Percentiles rank a stretch among this genome's conserved stretches.
phyloP scores from a whole-genome alignment of 2,888 invertebrate genomes.

The Drosophila mercatorum region DNA sequence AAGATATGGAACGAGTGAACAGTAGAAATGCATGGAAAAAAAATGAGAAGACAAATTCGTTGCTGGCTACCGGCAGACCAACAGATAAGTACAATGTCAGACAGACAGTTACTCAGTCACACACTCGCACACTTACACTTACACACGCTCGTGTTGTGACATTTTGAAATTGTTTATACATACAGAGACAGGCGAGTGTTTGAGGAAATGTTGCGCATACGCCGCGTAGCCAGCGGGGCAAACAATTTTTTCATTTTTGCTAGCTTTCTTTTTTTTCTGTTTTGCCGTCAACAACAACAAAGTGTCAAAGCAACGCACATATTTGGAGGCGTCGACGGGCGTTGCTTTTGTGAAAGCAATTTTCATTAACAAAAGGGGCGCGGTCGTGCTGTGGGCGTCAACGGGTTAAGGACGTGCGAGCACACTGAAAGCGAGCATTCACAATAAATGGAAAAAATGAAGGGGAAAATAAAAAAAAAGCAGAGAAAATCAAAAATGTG shows the following conservation, averaged over 20 bases:
- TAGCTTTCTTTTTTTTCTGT: not conserved
- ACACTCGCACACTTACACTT: not conserved
- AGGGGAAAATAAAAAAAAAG: not conserved
- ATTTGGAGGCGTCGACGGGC: constrained; percentile 68
- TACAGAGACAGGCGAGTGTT: constrained; percentile 22
- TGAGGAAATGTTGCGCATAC: constrained; percentile 60
- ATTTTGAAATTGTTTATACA: constrained; percentile 47
- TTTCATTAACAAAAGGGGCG: constrained; percentile 68
- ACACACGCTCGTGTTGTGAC: constrained; percentile 10
- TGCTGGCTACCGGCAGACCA: constrained; percentile 22
- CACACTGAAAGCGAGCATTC: constrained; percentile 36
- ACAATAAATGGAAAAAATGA: constrained; percentile 6
- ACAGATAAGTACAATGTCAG: constrained; percentile 50
- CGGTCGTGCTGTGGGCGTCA: constrained; percentile 35
- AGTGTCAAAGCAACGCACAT: constrained; percentile 65
- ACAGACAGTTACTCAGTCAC: constrained; percentile 38
- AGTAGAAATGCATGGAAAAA: constrained; percentile 11
- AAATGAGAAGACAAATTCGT: constrained; percentile 41
- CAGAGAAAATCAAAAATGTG: constrained; percentile 13
- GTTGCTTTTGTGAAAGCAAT: constrained; percentile 68
- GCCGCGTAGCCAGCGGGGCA: constrained; percentile 48
- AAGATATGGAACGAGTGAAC: constrained; percentile 2
- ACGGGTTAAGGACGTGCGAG: constrained; percentile 58
- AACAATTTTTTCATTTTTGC: constrained; percentile 15
- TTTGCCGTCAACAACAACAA: constrained; percentile 36